Evolutionary conservation across 2,797 vertebrate genomes (phyloP), one percentile per base, ranked within the genome.

Genomic region (Sebastes cheni): DNA sequence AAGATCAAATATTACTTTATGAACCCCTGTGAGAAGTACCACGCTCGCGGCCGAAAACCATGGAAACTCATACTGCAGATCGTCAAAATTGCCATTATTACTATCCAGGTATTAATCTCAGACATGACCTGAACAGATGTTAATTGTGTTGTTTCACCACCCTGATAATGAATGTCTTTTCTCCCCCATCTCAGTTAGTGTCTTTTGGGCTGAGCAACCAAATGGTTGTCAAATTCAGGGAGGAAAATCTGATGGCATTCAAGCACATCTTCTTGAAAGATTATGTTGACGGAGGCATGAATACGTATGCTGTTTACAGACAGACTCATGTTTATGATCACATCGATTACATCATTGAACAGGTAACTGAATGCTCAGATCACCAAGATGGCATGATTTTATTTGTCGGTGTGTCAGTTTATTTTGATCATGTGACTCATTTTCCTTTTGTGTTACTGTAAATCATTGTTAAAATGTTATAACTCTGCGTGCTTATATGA

Each of bases 21-120:
- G 98, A 99, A 98, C 86, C 98, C 99, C 0, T 99, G 98, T 86
- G 99, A 99, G 86, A 99, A 99, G 88, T 99, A 97, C 87, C 95
- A 96, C 65, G 97, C 98, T n/a, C 96, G 97, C 0, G 96, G 98
- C 13, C 95, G 97, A 27, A 99, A 98, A 83, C 98, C 99, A 0
- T 99, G 98, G 97, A 99, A 99, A 85, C 97, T 99, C 62, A 85
- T 95, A 1, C 96, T 99, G 86, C 99, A 99, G 87, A 95, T 99
- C 69, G 88, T 99, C 80, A 99, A 99, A 94, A 98, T 99, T 62
- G 96, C 93, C 1, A 96, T 98, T 75, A 97, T 99, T 80, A 99
- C 98, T 6, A 55, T 97, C 60, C 99, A 99, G 97, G 98, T 99
- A 85, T 3, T 10, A 14, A 9, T 52, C 8, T 14, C 58, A 65